Base-by-base conservation (phyloP, 2,797 vertebrate species). In the Podarcis lilfordi region DNA sequence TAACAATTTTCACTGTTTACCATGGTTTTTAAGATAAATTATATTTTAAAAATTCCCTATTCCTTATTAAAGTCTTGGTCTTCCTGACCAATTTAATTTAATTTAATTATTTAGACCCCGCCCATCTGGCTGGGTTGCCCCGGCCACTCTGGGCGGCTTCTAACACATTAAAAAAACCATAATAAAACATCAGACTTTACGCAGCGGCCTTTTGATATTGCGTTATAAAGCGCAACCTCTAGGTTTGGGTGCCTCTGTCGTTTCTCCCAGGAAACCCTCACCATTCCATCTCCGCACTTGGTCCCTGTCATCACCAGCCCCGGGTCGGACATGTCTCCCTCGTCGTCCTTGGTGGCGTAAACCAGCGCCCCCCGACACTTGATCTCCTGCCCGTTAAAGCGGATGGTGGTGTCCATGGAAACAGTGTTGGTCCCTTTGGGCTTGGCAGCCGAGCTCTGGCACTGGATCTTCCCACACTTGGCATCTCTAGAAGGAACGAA, bases 391-490 rank as follows among this genome's bases (percentile, higher is more conserved):
- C 98, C 97, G 0, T 96, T 96, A 0, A 98, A 96, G 40, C 91
- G 97, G 95, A 99, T 96, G 77, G 97, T 98, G 91, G 98, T 98
- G 95, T 99, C 98, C 7, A 98, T 98, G 71, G 98, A 97, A 61
- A 98, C 97, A 0, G 96, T 97, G 84, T 98, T 98, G 85, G 98
- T 97, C 8, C 97, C 97, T 90, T 98, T 98, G 0, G 98, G 98
- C 86, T 97, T 98, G 87, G 97, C 97, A 80, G 98, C 98, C 0
- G 98, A 98, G 5, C 98, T 99, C 95, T 98, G 98, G 93, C 99
- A 99, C 96, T 99, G 98, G 93, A 99, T 98, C 95, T 98, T 98
- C 3, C 99, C 99, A 61, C 99, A 99, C 93, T 97, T 98, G 17
- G 98, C 98, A 32, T 99, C 98, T 79, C 99, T 99, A 94, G 13